Conservation (phyloP, 2,113 vertebrate species). For the Galeopterus variegatus region DNA sequence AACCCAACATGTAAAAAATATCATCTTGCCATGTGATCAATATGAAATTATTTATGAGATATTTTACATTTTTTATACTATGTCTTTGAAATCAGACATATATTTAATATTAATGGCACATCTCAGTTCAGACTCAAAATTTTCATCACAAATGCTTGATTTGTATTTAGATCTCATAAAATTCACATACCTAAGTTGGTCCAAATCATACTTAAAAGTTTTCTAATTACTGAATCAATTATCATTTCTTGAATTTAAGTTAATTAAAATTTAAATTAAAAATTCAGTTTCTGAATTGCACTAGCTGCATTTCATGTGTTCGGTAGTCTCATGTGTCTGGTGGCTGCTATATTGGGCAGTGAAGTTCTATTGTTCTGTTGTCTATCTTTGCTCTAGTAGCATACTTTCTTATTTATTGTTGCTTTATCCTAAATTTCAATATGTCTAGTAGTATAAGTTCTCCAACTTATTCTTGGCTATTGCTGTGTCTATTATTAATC, state of each 20-base stretch:
- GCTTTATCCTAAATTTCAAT: neutral
- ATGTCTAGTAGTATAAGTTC: neutral
- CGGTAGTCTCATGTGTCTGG: neutral
- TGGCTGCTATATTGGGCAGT: neutral
- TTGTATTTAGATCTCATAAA: slow-evolving; percentile 1
- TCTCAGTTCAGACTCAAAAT: neutral
- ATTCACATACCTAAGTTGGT: neutral
- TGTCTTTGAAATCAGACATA: slow-evolving; percentile 10
- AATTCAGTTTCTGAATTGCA: neutral
- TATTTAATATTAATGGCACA: neutral
- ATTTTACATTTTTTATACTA: neutral
- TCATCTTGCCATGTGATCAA: neutral
- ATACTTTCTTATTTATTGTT: neutral
- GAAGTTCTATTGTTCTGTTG: neutral
- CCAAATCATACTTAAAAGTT: neutral
- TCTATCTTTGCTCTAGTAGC: neutral
- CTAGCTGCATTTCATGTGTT: neutral
- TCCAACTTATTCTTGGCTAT: slow-evolving; percentile 13
- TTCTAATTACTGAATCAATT: slow-evolving; percentile 5
- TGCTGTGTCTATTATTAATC: neutral
- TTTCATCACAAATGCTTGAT: neutral
- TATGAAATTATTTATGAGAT: neutral
- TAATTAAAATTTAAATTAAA: slow-evolving; percentile 36
- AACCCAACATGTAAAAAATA: neutral
- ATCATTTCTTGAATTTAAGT: slow-evolving; percentile 3